Conservation (phyloP, 37 sponge, comb jelly and placozoan genomes). For the Corticium candelabrum region DNA sequence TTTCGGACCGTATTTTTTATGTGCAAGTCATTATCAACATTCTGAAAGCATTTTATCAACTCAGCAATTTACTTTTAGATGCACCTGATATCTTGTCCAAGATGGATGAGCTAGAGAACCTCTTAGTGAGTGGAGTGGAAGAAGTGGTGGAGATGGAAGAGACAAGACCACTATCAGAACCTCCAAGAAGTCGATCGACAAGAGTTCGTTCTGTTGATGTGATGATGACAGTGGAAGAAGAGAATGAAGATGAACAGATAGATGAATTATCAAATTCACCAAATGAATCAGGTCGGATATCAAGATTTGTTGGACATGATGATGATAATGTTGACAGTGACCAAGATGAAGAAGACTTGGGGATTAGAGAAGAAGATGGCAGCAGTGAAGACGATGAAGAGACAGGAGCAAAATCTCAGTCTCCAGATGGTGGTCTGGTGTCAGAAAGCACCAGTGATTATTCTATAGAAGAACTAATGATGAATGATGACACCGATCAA, state of each 20-base stretch:
- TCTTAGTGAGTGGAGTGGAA: neutral
- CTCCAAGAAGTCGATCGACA: neutral
- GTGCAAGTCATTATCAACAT: conserved; percentile 30
- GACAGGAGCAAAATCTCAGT: neutral
- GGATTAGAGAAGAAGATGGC: neutral
- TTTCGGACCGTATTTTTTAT: conserved; percentile 23
- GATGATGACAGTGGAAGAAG: conserved; percentile 2
- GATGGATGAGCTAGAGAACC: neutral
- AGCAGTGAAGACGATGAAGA: neutral
- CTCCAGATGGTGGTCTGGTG: too few relatives aligned
- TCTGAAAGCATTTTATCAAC: neutral
- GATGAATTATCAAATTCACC: neutral
- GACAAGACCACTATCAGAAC: too few relatives aligned
- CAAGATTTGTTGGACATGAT: neutral
- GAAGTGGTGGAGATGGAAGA: neutral
- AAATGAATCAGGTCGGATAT: neutral
- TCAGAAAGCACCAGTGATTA: too few relatives aligned
- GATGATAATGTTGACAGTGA: neutral
- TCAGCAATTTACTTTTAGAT: neutral
- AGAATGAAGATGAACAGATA: neutral
- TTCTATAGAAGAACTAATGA: too few relatives aligned
- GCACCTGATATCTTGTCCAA: neutral
- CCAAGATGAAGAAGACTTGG: neutral
- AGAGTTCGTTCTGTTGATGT: neutral
- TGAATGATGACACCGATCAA: too few relatives aligned